phyloP scores from a whole-genome alignment of 2,113 vertebrate species.

The Zosterops pallidus region DNA sequence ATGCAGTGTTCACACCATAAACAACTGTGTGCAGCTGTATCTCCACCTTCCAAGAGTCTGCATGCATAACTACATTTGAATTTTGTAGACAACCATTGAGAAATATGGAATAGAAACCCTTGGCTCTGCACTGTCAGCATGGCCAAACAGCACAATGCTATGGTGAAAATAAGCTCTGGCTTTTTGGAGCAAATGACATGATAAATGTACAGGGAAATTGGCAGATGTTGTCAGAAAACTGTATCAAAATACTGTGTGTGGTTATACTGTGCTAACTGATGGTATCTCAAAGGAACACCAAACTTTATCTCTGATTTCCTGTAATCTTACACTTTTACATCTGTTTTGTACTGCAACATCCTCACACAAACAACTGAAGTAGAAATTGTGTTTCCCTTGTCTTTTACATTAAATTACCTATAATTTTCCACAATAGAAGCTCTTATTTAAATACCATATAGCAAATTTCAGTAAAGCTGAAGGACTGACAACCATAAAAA shows the following conservation, averaged over 20 bases:
- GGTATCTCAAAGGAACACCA: conserved; percentile 13
- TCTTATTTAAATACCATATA: background rate
- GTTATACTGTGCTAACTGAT: background rate
- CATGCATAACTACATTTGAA: background rate
- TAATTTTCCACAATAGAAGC: background rate
- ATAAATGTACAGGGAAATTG: background rate
- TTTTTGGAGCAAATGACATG: background rate
- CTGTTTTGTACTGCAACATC: background rate
- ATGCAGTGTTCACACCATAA: background rate
- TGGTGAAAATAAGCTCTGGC: background rate
- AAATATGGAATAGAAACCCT: background rate
- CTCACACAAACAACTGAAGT: background rate
- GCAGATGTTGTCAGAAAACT: background rate
- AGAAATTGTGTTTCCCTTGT: background rate
- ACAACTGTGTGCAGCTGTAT: background rate
- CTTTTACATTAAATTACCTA: background rate
- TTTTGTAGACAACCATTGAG: background rate
- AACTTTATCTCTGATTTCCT: conserved; percentile 16
- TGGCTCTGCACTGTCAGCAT: rapidly evolving
- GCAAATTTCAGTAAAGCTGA: background rate
- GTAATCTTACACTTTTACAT: background rate
- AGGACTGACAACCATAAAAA: background rate
- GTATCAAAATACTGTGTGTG: background rate
- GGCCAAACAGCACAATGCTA: background rate
- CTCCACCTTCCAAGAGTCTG: background rate